Evolutionary conservation across 64 coral and sea anemone genomes (phyloP), one percentile per base, ranked within the genome.

Genomic region (Trachythela sp.): DNA sequence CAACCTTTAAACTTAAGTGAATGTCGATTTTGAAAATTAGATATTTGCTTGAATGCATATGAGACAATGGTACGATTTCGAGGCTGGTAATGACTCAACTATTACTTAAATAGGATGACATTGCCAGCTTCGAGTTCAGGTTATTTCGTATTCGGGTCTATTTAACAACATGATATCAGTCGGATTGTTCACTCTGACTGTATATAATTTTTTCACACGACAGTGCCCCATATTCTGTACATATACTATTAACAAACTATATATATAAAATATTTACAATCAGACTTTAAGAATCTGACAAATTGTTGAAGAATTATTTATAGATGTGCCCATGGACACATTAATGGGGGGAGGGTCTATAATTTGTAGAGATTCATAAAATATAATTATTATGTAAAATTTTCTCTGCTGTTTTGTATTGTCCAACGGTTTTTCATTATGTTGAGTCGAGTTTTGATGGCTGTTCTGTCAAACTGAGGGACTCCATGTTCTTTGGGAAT

Each of bases 401-500:
- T 64, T 18, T 64, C 20, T 27, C 20, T 18, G 24, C 4, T 45
- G 42, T 45, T 11, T n/a, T n/a, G 49, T 52, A 0, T 8, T 2
- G 49, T 15, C 49, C 22, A 52, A 52, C 13, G 22, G 13, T 52
- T 52, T 52, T 15, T 52, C 13, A 15, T 52, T 52, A 11, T 52
- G 49, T 20, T 52, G 49, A 0, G 20, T 64, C 56, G 56, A 64
- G 4, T 64, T 64, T 64, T 64, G 56, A 20, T 0, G 56, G 6
- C 22, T 20, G 4, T 20, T 26, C 56, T 6, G 8, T 27, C 22
- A 26, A 26, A 26, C 56, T 64, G 15, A 20, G 18, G 22, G 56
- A 26, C 13, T 64, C 56, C 56, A 20, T 9, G 56, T n/a, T 45
- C 42, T 45, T 64, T 64, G 56, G 56, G 86, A 98, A 98, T 37